Conservation (phyloP, 1,140 invertebrate genomes). For the Yoshiicerus persimilis region DNA sequence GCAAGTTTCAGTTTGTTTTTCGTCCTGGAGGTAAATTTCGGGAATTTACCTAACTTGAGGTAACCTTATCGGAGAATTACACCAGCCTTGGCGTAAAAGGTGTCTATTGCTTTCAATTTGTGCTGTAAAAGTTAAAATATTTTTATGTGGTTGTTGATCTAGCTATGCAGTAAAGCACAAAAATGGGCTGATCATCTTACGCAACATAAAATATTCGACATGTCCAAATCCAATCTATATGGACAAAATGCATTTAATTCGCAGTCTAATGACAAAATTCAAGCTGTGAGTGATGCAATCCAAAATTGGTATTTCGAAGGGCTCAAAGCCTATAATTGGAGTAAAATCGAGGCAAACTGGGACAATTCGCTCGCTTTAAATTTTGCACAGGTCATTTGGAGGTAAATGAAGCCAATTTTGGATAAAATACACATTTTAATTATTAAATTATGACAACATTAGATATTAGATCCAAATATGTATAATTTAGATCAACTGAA, state of each 20-base stretch:
- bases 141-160: neutral
- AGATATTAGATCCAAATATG: no score
- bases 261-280: neutral
- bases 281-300: conserved; percentile 3
- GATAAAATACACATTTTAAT: no score
- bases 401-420: no score
- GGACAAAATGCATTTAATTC: conserved; percentile 6
- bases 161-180: neutral
- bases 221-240: neutral
- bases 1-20: no score
- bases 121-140: no score
- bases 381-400: conserved; percentile 36
- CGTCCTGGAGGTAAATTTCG: no score
- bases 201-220: neutral
- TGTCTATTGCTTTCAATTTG: no score
- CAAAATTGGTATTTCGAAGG: conserved; percentile 29
- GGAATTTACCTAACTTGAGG: no score
- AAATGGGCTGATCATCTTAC: neutral
- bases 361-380: neutral
- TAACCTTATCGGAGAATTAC: no score
- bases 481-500: neutral
- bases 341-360: neutral
- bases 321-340: neutral
- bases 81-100: no score
- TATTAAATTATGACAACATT: no score